Evolutionary conservation across 2,888 invertebrate species (phyloP).

Genomic region (Ctena decussata): DNA sequence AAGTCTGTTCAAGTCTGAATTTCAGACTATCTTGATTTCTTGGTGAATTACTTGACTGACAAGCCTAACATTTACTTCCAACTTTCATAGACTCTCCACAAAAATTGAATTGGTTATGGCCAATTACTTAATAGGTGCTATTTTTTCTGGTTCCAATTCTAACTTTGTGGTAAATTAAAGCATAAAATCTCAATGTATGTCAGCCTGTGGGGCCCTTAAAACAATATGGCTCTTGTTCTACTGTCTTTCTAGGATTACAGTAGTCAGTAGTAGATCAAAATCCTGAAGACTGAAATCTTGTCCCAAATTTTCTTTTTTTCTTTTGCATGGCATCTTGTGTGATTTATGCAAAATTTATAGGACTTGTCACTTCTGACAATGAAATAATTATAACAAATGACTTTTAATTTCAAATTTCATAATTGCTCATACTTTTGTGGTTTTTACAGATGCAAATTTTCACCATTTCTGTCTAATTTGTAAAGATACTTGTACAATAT

Average conservation of each 20-base stretch:
- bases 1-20: too few relatives aligned
- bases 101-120: background rate
- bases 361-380: background rate
- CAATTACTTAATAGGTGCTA: background rate
- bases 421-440: background rate
- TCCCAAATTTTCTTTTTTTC: too few relatives aligned
- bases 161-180: background rate
- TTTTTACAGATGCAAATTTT: background rate
- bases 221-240: background rate
- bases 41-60: background rate
- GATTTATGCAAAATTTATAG: background rate
- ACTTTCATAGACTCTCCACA: background rate
- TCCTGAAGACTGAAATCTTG: too few relatives aligned
- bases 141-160: background rate
- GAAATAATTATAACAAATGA: background rate
- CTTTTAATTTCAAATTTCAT: background rate
- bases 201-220: background rate
- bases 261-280: too few relatives aligned
- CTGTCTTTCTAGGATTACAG: too few relatives aligned
- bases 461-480: background rate
- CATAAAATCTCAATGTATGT: background rate
- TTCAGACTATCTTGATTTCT: too few relatives aligned
- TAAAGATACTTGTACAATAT: background rate
- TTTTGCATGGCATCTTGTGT: background rate
- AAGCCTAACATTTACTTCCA: background rate